Evolutionary conservation across 2,113 vertebrate genomes (phyloP), one percentile per base, ranked within the genome.

Genomic region (Platichthys flesus): DNA sequence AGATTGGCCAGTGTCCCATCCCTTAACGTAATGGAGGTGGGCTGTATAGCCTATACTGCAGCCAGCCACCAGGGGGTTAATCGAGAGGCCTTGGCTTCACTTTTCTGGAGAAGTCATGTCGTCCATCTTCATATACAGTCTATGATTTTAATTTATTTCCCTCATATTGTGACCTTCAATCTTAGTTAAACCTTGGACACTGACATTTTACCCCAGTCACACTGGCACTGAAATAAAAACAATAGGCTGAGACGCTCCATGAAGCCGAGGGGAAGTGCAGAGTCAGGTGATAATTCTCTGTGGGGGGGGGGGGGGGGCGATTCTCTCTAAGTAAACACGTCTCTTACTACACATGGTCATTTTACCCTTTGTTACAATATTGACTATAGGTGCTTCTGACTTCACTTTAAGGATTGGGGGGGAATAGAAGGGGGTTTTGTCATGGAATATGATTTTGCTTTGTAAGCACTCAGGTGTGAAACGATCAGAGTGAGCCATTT

Each of bases 401-500:
- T 59, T 52, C 55, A 28, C 66, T 64, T 18, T 35, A 31, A 58
- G 37, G 37, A n/a, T 20, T 18, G 45, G 26, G 28, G 72, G 26
- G 23, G 71, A 54, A 28, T 28, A 54, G 21, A 55, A 55, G 23
- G 69, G 65, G 37, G 37, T 58, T 67, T 66, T 67, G 20, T 51
- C 40, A 71, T 21, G n/a, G 18, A 70, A 64, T 72, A 12, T 55
- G 28, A 64, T 74, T 49, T 28, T 35, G 40, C 78, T 78, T 82
- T 62, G 35, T 51, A 63, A 74, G 74, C 63, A 1, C 68, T 66
- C 51, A 8, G 35, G 55, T 72, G 67, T 85, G 24, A 76, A 78
- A 24, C 62, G 18, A 51, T 72, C 59, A 24, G 52, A 84, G 82
- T 14, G 61, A 84, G 71, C 63, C 23, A 75, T 79, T 86, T 75